Percentiles rank a stretch among this genome's conserved stretches.
Evolutionary conservation across 64 coral and sea anemone genomes (phyloP).

Genomic region (Orbicella faveolata): DNA sequence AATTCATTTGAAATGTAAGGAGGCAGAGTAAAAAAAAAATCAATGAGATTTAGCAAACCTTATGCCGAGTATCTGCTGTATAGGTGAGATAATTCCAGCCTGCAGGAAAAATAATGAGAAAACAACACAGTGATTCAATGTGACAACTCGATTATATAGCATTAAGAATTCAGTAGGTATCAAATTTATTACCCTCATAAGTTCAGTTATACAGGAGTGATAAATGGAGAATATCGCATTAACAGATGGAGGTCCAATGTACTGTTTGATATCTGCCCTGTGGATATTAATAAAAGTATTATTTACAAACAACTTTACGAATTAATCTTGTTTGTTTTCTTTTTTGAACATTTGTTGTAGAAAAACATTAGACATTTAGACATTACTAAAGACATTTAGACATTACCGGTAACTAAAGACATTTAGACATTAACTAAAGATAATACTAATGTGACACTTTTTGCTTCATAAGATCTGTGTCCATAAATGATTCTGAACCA

Average conservation of each 20-base stretch:
- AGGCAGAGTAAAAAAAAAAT: neutral
- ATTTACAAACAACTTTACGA: neutral
- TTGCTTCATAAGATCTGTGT: no score
- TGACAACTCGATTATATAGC: neutral
- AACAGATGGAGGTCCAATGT: constrained; percentile 92
- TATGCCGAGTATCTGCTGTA: constrained; percentile 81
- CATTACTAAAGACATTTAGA: no score
- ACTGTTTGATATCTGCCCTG: constrained; percentile 98
- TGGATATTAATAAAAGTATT: neutral
- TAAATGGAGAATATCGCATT: constrained; percentile 94
- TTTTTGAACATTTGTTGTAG: no score
- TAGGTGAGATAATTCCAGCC: constrained; percentile 85
- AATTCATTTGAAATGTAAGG: neutral
- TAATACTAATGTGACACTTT: no score
- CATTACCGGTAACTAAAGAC: no score
- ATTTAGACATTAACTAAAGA: no score
- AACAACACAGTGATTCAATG: neutral
- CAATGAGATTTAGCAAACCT: constrained; percentile 40
- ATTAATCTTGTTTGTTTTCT: no score
- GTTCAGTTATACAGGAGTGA: constrained; percentile 95
- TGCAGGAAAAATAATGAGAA: constrained; percentile 8
- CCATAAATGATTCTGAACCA: no score
- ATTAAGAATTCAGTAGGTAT: neutral
- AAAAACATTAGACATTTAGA: no score
- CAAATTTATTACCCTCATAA: constrained; percentile 80